Evolutionary conservation across 2,797 vertebrate species (phyloP).

Genomic region (Malurus splendens): DNA sequence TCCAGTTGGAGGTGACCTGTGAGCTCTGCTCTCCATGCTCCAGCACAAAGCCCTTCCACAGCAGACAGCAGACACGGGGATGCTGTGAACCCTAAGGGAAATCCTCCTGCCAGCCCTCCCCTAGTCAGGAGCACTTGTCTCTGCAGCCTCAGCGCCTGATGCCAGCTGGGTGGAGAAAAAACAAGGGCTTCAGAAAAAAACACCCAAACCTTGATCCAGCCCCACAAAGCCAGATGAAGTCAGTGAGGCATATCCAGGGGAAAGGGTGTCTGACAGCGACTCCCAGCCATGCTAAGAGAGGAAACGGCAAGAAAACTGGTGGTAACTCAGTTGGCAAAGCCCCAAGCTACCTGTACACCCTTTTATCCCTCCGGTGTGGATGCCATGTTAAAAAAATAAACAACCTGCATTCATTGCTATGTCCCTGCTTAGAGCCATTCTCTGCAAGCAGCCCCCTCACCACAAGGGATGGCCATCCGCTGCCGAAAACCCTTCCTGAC

Average conservation of each 20-base stretch:
- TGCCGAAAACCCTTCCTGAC: not conserved
- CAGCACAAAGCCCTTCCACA: not conserved
- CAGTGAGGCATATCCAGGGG: not conserved
- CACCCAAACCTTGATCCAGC: not conserved
- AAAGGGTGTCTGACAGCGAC: not conserved
- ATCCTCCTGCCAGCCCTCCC: conserved; percentile 2
- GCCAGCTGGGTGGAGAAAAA: conserved; percentile 6
- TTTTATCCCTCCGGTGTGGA: not conserved
- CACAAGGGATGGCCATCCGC: not conserved
- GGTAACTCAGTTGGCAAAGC: not conserved
- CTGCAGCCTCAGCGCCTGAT: not conserved
- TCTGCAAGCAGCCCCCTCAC: not conserved
- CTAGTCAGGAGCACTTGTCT: not conserved
- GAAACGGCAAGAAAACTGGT: not conserved
- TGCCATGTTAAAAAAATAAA: conserved; percentile 35
- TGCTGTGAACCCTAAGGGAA: not conserved
- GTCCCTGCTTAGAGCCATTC: not conserved
- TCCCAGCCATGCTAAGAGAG: not conserved
- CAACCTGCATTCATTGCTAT: not conserved
- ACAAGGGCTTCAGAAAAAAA: not conserved
- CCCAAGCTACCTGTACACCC: not conserved
- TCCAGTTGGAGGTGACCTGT: not conserved
- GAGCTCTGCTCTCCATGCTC: not conserved
- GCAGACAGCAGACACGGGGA: not conserved
- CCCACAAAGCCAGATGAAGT: not conserved